Percentiles rank a stretch among this genome's conserved stretches.
Evolutionary conservation across 2,113 vertebrate species (phyloP).

Genomic region (Excalfactoria chinensis): DNA sequence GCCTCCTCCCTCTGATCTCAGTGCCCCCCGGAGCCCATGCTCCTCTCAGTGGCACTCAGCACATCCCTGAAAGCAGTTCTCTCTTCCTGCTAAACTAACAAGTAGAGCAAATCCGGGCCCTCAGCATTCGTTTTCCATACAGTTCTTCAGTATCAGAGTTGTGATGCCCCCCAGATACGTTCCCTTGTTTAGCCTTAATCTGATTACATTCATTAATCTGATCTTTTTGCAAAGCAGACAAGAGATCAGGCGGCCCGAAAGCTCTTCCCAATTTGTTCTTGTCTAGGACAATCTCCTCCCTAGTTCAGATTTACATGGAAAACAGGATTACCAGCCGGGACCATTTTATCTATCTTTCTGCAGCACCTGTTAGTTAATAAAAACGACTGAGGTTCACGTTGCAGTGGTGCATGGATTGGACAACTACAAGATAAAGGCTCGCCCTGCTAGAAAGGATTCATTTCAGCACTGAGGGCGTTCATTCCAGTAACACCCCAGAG

Average conservation of each 20-base stretch:
- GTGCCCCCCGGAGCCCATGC: neutral
- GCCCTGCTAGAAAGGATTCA: neutral
- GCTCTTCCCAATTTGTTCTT: constrained; percentile 18
- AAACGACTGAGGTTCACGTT: constrained; percentile 9
- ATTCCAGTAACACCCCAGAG: neutral
- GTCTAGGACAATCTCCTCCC: constrained; percentile 13
- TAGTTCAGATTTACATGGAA: constrained; percentile 21
- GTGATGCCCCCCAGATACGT: constrained; percentile 37
- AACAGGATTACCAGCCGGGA: constrained; percentile 34
- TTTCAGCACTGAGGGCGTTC: neutral
- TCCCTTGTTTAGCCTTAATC: constrained; percentile 35
- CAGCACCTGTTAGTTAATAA: constrained; percentile 5
- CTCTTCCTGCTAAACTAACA: neutral
- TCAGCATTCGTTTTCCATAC: neutral
- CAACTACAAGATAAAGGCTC: neutral
- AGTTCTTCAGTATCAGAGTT: neutral
- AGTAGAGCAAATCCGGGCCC: neutral
- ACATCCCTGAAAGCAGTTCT: constrained; percentile 1
- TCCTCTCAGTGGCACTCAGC: neutral
- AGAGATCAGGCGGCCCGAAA: constrained; percentile 36
- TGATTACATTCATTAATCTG: constrained; percentile 48
- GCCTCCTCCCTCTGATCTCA: neutral
- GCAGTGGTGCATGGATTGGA: neutral
- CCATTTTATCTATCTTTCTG: neutral
- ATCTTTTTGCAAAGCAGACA: constrained; percentile 49